Percentiles rank a stretch among this genome's conserved stretches.
Evolutionary conservation across 2,888 invertebrate species (phyloP).

Genomic region (Heteromurus nitidus): DNA sequence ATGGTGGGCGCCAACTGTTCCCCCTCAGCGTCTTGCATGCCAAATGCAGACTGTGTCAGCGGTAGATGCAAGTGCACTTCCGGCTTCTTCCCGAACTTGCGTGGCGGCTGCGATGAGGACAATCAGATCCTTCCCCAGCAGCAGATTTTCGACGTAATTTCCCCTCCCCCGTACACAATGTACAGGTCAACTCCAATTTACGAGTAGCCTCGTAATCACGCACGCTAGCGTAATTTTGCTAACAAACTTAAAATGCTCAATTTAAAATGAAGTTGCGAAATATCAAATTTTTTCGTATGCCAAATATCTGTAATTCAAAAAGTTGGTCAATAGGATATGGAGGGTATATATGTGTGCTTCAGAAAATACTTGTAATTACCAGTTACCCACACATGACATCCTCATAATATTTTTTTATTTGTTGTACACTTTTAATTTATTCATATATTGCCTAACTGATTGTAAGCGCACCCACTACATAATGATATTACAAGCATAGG

Average conservation of each 20-base stretch:
- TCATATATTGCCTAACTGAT: conserved; percentile 16
- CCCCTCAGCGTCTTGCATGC: conserved; percentile 44
- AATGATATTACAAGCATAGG: too few species aligned
- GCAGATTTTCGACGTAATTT: conserved; percentile 55
- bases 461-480: too few species aligned
- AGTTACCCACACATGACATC: too few species aligned
- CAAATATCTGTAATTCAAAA: too few species aligned
- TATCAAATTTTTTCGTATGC: too few species aligned
- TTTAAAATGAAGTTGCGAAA: not conserved
- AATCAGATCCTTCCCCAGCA: conserved; percentile 55
- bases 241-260: conserved; percentile 3
- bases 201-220: conserved; percentile 36
- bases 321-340: too few species aligned
- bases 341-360: too few species aligned
- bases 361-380: too few species aligned
- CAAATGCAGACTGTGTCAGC: conserved; percentile 59
- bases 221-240: not conserved
- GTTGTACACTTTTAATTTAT: conserved; percentile 29
- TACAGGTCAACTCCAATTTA: conserved; percentile 56
- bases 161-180: conserved; percentile 56
- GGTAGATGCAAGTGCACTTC: conserved; percentile 57
- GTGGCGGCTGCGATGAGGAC: conserved; percentile 62
- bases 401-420: conserved; percentile 7
- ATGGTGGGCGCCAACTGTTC: conserved; percentile 63
- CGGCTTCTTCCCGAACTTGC: conserved; percentile 62